Evolutionary conservation across 2,888 invertebrate genomes (phyloP), one percentile per base, ranked within the genome.

Genomic region (Strigamia transsilvanica): DNA sequence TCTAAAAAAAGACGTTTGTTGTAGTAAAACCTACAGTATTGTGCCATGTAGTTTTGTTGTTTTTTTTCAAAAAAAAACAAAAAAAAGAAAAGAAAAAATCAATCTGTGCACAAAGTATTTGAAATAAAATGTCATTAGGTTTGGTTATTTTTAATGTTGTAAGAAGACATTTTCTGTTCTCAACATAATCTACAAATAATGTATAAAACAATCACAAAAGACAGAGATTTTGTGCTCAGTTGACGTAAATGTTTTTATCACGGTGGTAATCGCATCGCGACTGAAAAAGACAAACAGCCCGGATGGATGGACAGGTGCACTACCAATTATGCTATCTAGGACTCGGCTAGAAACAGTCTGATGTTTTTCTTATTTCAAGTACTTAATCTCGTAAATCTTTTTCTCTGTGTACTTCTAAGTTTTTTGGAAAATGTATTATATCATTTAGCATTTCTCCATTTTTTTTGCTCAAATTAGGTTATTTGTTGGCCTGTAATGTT

Each of bases 341-440:
- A 27, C 27, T 27, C 27, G 27, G 3, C 27, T 27, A 27, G 27
- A 27, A 27, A 27, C 27, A 27, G 27, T 27, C 27, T 27, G 27
- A 27, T 27, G 56, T 56, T 56, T 56, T 56, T 56, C 56, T 9
- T 56, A 56, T 56, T 56, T 56, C 56, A 56, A 56, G 56, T 56
- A 56, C 56, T 56, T 56, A 56, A 56, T 56, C 56, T 56, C 56
- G 56, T 56, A 56, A 56, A 56, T 56, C 56, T n/a, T 56, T 56
- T 56, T 9, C 56, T 18, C 56, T 9, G 18, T 56, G 56, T 56
- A 56, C 18, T 56, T 46, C 46, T 46, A n/a, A 46, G 46, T 46
- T 56, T 56, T 56, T 56, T n/a, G 56, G 18, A 56, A 56, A 56
- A 18, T 56, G 56, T 56, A 56, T 56, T 56, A n/a, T 56, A 56